phyloP scores from a whole-genome alignment of 1,140 invertebrate genomes.

The Nixonia krombeini region DNA sequence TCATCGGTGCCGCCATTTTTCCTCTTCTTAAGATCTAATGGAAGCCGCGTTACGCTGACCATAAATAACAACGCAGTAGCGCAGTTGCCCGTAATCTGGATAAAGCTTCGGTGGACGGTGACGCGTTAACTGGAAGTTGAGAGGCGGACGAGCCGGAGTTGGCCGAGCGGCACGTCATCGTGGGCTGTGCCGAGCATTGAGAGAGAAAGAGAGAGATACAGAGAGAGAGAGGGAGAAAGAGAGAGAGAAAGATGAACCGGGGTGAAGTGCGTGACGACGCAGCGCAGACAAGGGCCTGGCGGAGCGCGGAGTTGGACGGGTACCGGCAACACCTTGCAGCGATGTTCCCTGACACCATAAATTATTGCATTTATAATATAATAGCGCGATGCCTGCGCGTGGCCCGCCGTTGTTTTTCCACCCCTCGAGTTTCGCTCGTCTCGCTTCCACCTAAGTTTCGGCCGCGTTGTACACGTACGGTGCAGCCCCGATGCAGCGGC shows the following conservation, averaged over 20 bases:
- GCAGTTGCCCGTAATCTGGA: neutral
- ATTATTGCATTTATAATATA: conserved; percentile 14
- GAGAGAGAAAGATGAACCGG: no score
- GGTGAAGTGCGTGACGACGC: conserved; percentile 6
- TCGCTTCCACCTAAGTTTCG: conserved; percentile 8
- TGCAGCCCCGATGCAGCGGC: no score
- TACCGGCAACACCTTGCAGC: conserved; percentile 4
- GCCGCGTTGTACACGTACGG: no score
- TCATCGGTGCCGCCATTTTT: no score
- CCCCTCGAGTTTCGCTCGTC: neutral
- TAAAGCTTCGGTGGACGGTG: neutral
- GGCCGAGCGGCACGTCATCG: neutral
- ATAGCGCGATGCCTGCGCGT: conserved; percentile 10
- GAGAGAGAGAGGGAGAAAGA: no score
- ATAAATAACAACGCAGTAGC: no score
- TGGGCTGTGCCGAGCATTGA: neutral
- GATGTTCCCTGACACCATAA: conserved; percentile 13
- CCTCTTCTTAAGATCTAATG: no score
- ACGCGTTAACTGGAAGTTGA: neutral
- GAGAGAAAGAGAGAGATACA: no score
- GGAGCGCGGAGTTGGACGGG: neutral
- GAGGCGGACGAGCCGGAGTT: neutral
- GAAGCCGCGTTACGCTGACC: no score
- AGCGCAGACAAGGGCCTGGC: neutral
- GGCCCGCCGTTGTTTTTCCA: conserved; percentile 8